Conservation (phyloP, 2,888 invertebrate species). For the Euzetes globulus region DNA sequence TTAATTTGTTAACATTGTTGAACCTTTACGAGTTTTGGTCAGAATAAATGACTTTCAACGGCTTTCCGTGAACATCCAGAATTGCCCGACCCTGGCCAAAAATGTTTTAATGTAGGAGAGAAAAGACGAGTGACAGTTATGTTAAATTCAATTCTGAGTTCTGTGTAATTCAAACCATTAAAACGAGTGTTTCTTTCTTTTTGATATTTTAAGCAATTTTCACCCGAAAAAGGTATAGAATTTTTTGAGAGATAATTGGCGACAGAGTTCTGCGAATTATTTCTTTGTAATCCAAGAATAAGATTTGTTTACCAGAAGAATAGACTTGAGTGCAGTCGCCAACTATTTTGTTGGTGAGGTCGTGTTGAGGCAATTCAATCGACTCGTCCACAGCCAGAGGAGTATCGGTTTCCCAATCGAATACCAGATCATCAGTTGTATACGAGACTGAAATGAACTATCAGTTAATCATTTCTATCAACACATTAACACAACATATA, state of each 20-base stretch:
- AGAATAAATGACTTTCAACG: too few species aligned
- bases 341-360: constrained; percentile 75
- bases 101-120: too few species aligned
- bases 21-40: too few species aligned
- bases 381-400: constrained; percentile 80
- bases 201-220: neutral
- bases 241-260: too few species aligned
- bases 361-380: constrained; percentile 80
- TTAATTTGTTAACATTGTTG: too few species aligned
- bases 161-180: too few species aligned
- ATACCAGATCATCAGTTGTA: constrained; percentile 85
- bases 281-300: too few species aligned
- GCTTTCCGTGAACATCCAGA: too few species aligned
- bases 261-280: too few species aligned
- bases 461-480: neutral
- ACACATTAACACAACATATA: neutral
- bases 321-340: constrained; percentile 87
- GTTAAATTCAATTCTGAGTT: too few species aligned
- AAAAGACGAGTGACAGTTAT: too few species aligned
- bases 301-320: constrained; percentile 61
- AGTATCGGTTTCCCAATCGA: constrained; percentile 85
- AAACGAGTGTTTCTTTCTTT: neutral
- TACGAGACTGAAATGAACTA: constrained; percentile 64
- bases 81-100: too few species aligned
- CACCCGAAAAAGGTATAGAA: neutral